Conservation (phyloP, 2,888 invertebrate species). For the Saturnia japonica region DNA sequence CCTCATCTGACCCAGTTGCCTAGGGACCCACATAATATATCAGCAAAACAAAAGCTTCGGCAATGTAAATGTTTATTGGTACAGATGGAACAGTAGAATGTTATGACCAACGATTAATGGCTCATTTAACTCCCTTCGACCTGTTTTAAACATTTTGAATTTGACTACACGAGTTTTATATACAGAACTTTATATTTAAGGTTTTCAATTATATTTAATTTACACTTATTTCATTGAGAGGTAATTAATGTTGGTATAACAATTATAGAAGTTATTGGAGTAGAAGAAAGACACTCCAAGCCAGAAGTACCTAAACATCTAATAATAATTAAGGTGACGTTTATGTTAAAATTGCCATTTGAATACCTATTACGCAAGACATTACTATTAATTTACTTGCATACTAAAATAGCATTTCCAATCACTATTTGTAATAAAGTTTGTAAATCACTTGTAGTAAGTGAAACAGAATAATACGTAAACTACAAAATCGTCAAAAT, state of each 20-base stretch:
- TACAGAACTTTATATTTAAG: background rate
- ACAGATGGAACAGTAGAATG: constrained; percentile 18
- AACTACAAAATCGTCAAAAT: constrained; percentile 32
- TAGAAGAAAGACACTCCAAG: background rate
- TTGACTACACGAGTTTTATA: background rate
- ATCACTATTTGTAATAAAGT: background rate
- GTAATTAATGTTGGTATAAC: background rate
- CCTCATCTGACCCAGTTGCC: constrained; percentile 36
- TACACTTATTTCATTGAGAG: background rate
- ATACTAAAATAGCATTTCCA: background rate
- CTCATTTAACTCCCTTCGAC: constrained; percentile 6
- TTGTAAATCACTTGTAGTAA: background rate
- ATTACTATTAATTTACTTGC: background rate
- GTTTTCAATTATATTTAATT: background rate
- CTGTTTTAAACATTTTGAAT: background rate
- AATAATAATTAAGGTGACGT: background rate
- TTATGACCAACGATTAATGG: constrained; percentile 24
- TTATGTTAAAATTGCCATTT: background rate
- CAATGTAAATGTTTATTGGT: constrained; percentile 35
- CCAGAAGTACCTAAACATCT: background rate
- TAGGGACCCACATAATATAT: constrained; percentile 39
- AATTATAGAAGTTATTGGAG: background rate
- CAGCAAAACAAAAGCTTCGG: constrained; percentile 45
- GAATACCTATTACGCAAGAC: background rate
- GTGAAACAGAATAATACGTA: background rate